phyloP scores from a whole-genome alignment of 2,888 invertebrate genomes.

The Laspeyria flexula region DNA sequence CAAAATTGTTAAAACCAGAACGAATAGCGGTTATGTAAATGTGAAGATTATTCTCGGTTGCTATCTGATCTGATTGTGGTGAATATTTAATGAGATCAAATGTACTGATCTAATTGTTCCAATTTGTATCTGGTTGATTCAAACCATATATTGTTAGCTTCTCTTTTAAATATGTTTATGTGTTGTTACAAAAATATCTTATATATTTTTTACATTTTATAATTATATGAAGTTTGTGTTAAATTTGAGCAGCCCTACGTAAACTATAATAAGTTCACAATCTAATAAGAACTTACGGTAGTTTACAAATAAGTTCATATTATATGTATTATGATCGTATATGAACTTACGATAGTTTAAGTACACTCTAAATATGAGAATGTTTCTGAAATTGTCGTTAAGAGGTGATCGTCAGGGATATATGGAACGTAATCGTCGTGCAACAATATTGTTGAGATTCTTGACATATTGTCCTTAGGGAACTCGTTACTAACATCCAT shows the following conservation, averaged over 20 bases:
- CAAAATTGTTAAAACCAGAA: background rate
- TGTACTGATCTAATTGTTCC: slow-evolving; percentile 17
- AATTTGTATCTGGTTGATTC: slow-evolving; percentile 28
- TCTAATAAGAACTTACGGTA: too few species aligned
- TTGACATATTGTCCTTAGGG: slow-evolving; percentile 12
- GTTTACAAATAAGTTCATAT: too few species aligned
- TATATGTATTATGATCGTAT: too few species aligned
- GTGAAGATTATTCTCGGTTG: slow-evolving; percentile 21
- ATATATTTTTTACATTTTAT: too few species aligned
- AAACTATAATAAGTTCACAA: too few species aligned
- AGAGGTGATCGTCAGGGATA: slow-evolving; percentile 21
- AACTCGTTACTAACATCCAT: too few species aligned
- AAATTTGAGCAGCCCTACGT: too few species aligned
- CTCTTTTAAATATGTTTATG: too few species aligned
- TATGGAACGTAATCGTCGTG: slow-evolving; percentile 20
- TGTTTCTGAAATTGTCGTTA: slow-evolving; percentile 23
- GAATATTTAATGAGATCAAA: slow-evolving; percentile 12
- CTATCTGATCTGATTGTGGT: slow-evolving; percentile 29
- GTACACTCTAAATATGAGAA: slow-evolving; percentile 41
- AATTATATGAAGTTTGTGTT: too few species aligned
- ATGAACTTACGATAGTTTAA: too few species aligned
- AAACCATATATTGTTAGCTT: too few species aligned
- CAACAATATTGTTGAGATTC: slow-evolving; percentile 10
- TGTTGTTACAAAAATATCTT: too few species aligned
- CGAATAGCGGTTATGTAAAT: slow-evolving; percentile 6